Conservation (phyloP, 2,888 invertebrate genomes). For the Sarcophaga subvicina region DNA sequence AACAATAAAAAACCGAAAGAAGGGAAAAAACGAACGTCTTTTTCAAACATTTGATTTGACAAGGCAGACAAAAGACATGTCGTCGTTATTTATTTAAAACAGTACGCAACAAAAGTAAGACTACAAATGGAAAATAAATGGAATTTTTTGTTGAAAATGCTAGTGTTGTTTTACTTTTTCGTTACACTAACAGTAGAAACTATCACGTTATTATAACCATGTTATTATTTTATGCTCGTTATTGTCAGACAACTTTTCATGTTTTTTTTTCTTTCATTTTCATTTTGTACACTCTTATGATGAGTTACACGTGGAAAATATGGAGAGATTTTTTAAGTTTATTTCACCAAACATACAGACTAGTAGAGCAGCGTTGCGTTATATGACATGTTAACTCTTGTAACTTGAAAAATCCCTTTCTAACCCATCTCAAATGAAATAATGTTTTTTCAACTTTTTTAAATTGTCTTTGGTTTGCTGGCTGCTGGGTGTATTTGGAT, state of each 20-base stretch:
- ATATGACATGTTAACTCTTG: too few species aligned
- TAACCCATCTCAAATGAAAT: too few species aligned
- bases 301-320: slow-evolving; percentile 39
- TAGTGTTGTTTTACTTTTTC: background rate
- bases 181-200: background rate
- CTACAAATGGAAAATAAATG: background rate
- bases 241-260: background rate
- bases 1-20: too few species aligned
- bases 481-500: too few species aligned
- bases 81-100: background rate
- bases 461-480: too few species aligned
- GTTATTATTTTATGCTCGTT: slow-evolving; percentile 10
- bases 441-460: too few species aligned
- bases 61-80: background rate
- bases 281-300: slow-evolving; percentile 19
- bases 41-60: background rate
- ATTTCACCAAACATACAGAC: background rate
- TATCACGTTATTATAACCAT: slow-evolving; percentile 31
- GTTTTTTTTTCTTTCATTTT: background rate
- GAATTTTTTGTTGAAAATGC: too few species aligned
- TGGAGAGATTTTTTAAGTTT: background rate
- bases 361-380: too few species aligned
- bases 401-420: too few species aligned
- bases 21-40: background rate
- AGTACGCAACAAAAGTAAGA: background rate